Conservation (phyloP, 2,113 vertebrate genomes). For the Etheostoma cragini region DNA sequence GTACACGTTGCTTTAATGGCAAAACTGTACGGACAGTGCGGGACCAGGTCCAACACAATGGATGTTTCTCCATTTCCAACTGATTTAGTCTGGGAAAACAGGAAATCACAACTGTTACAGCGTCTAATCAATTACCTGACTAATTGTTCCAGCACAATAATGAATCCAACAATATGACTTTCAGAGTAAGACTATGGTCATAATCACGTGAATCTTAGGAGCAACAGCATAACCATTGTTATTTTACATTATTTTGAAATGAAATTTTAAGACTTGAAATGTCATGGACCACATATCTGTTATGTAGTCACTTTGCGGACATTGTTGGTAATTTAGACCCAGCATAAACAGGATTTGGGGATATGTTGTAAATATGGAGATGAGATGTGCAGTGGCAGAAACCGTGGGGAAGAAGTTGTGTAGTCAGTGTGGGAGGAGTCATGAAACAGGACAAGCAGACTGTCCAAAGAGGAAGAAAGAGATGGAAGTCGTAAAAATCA, state of each 20-base stretch:
- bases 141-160: background rate
- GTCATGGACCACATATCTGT: background rate
- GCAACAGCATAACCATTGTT: background rate
- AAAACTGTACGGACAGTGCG: conserved; percentile 31
- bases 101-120: background rate
- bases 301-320: background rate
- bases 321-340: background rate
- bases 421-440: background rate
- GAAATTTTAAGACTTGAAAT: background rate
- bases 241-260: background rate
- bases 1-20: accelerated
- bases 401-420: background rate
- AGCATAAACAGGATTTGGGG: background rate
- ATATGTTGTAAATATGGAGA: background rate
- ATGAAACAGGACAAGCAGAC: background rate
- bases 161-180: background rate
- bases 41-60: accelerated
- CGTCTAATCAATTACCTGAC: no score
- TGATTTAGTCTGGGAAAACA: accelerated
- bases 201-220: background rate
- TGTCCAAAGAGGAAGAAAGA: background rate
- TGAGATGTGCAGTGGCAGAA: background rate
- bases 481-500: background rate
- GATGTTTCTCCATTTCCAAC: accelerated
- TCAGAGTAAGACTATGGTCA: no score